Evolutionary conservation across 2,113 vertebrate species (phyloP), one percentile per base, ranked within the genome.

Genomic region (Campylorhamphus procurvoides): DNA sequence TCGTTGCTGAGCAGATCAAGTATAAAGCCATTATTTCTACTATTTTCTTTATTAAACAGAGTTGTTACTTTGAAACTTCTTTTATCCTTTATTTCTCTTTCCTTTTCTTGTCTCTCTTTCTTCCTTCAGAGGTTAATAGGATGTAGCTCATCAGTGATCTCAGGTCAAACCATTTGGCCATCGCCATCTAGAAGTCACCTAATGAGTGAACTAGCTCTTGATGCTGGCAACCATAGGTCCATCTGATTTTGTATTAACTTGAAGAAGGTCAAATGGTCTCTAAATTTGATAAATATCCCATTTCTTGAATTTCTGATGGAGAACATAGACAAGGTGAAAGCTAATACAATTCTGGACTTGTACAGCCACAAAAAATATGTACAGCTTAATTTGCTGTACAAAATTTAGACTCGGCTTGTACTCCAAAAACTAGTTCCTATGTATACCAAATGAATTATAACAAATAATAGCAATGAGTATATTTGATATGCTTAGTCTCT

Each of bases 241-340:
- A 90, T 95, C 80, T 88, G 93, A 94, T 94, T 94, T 93, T 95
- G 79, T 94, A 90, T 96, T 96, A 97, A 96, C 90, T 96, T 95
- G 79, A 75, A 94, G 87, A 94, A 96, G 93, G 94, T 90, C 90
- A 95, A 96, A 95, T 40, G 79, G 82, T 95, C 88, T 88, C 90
- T 93, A 96, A 97, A 96, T 96, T 93, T 95, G 88, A 96, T 96
- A 96, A 96, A 94, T 94, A 93, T 88, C 93, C 82, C 42, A 96
- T 96, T 96, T 96, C 90, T 97, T 94, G 79, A 84, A 84, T 85
- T 96, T 82, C 83, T 92, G 92, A 96, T 93, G 79, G 88, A 93
- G 68, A 94, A 52, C 68, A 90, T 46, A 88, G 90, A 64, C 92
- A 93, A 90, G 90, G 68, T 90, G 88, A 95, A 92, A 90, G 52